These are phyloP conservation scores for Euphonia xanthogaster DNA, from an alignment of 2,797 vertebrate genomes.

Conservation along the genomic window DNA sequence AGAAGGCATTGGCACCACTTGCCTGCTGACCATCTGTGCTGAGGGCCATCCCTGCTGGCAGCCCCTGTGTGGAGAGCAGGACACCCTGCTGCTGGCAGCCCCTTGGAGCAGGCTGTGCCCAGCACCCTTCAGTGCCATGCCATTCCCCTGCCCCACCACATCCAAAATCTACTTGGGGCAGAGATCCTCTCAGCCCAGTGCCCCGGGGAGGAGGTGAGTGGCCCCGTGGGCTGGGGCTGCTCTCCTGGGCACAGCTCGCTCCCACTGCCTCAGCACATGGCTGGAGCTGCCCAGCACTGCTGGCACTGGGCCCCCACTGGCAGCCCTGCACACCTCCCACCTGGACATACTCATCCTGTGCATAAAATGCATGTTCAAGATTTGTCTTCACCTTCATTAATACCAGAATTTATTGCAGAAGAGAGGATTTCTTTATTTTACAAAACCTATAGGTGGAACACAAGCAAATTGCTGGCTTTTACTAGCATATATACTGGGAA, in stretches of 20 bases:
- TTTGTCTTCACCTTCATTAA: constrained; percentile 51
- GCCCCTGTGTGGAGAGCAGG: accelerated
- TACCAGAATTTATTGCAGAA: constrained; percentile 57
- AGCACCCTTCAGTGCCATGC: neutral
- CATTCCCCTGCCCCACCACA: neutral
- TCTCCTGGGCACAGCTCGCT: accelerated
- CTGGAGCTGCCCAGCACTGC: neutral
- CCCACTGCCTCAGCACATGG: accelerated
- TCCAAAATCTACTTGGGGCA: neutral
- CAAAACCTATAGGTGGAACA: constrained; percentile 71
- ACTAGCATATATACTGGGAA: constrained; percentile 77
- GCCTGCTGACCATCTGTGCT: accelerated
- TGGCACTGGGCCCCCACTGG: accelerated
- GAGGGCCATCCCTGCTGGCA: neutral
- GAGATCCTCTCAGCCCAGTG: accelerated
- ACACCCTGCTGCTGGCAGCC: neutral
- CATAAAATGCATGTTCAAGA: neutral
- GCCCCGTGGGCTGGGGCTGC: neutral
- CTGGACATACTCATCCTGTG: neutral
- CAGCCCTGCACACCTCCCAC: neutral
- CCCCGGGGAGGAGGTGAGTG: neutral
- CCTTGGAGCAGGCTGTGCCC: neutral
- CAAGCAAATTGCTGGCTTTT: constrained; percentile 78
- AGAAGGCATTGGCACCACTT: accelerated
- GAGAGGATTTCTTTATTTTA: constrained; percentile 67